Evolutionary conservation across 2,113 vertebrate genomes (phyloP).

Genomic region (Falcunculus frontatus): DNA sequence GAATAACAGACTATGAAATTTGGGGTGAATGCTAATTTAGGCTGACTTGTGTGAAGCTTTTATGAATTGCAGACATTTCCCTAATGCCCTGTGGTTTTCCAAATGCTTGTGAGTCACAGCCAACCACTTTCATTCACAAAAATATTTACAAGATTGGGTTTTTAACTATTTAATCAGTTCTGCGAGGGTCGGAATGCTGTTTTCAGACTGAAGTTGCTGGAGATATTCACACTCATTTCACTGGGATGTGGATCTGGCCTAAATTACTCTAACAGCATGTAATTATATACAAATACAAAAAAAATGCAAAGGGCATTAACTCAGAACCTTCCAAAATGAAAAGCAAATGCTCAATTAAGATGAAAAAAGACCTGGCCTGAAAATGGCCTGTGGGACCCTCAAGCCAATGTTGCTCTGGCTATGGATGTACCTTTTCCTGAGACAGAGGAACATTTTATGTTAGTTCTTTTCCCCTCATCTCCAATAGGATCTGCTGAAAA

Average conservation of each 20-base stretch:
- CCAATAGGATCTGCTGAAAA: neutral
- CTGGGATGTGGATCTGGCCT: neutral
- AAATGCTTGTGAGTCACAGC: neutral
- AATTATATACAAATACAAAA: neutral
- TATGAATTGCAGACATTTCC: neutral
- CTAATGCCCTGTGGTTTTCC: neutral
- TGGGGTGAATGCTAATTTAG: neutral
- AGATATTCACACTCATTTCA: neutral
- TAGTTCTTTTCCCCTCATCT: neutral
- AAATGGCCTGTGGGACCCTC: neutral
- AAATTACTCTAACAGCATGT: neutral
- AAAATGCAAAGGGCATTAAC: neutral
- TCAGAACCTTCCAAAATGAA: slow-evolving; percentile 11
- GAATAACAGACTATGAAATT: neutral
- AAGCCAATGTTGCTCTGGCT: neutral
- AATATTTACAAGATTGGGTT: neutral
- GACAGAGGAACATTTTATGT: neutral
- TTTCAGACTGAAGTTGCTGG: neutral
- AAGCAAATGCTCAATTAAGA: slow-evolving; percentile 36
- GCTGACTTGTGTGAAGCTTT: neutral
- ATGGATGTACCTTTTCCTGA: neutral
- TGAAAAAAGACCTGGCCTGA: slow-evolving; percentile 10
- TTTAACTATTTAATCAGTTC: slow-evolving; percentile 1
- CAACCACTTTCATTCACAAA: slow-evolving; percentile 7
- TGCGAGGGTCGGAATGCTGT: neutral